Evolutionary conservation across 2,888 invertebrate species (phyloP).

Genomic region (Drosophila subquinaria): DNA sequence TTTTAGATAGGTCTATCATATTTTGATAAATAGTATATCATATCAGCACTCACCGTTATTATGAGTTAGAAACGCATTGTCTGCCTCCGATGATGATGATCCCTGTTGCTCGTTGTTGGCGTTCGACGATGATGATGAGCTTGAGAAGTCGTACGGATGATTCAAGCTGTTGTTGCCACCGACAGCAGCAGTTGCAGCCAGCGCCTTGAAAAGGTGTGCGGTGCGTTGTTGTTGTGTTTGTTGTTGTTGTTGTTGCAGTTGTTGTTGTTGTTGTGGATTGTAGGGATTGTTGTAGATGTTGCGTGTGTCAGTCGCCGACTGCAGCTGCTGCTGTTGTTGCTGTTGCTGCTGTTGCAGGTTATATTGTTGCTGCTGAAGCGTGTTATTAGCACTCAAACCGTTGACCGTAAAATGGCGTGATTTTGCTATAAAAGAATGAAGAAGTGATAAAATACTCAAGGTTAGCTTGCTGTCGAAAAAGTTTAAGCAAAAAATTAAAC

Average conservation of each 20-base stretch:
- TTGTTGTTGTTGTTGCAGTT: constrained; percentile 77
- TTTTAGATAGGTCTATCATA: background rate
- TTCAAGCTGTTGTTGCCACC: constrained; percentile 67
- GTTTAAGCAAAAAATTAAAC: constrained; percentile 48
- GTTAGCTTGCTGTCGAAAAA: constrained; percentile 35
- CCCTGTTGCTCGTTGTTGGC: constrained; percentile 82
- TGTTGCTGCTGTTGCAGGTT: constrained; percentile 85
- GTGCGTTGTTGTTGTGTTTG: constrained; percentile 70
- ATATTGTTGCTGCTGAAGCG: constrained; percentile 86
- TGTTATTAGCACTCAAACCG: constrained; percentile 85
- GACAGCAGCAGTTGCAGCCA: constrained; percentile 69
- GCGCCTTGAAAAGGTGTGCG: constrained; percentile 81
- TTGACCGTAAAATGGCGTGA: constrained; percentile 91
- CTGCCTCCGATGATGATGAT: constrained; percentile 87
- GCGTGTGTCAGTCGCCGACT: constrained; percentile 86
- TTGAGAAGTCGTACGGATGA: constrained; percentile 83
- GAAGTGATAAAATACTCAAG: constrained; percentile 10
- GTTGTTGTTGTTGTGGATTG: constrained; percentile 77
- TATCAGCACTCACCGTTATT: constrained; percentile 86
- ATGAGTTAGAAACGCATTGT: constrained; percentile 88
- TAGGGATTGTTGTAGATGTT: constrained; percentile 87
- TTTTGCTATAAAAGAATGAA: constrained; percentile 87
- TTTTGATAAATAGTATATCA: background rate
- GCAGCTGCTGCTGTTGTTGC: constrained; percentile 70
- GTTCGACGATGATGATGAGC: constrained; percentile 76